Base-by-base conservation (phyloP, 1,140 invertebrate species). In the Lepidurus apus region DNA sequence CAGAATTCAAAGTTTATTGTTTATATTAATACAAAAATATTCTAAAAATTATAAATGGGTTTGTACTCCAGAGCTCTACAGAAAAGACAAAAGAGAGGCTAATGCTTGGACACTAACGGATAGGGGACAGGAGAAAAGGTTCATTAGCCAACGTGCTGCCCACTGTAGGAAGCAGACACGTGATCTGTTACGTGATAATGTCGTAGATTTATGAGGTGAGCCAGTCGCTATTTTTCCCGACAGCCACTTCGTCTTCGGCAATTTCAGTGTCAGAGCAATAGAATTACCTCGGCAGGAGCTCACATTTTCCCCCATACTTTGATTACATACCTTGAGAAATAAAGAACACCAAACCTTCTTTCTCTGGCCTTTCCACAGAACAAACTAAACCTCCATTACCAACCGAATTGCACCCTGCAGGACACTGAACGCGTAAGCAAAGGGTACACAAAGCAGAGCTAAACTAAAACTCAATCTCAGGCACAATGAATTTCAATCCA, bases 341-440 rank as follows among this genome's bases (percentile, higher is more conserved):
- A 65, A 65, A 17, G 3, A 21, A 65, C 17, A 65, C 17, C 17
- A 17, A 65, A 65, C 53, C 21, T 65, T 21, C 17, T n/a, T 65
- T 65, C 53, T 21, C 53, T 65, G 21, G 17, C 21, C 53, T 65
- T 65, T 17, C 53, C 4, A 34, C 34, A 65, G 53, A 65, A 65
- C 53, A 65, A 65, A 65, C 53, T 65, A 9, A 65, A 17, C n/a
- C n/a, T 65, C 53, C 53, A 65, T 65, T 65, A 34, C 34, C 34
- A 65, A 65, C 53, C 53, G 53, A 65, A 65, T 65, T 65, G 53
- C 53, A 65, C 53, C 53, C 53, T 65, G 53, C 53, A 65, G 53
- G 53, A 65, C 53, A n/a, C 53, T 65, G 53, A 65, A n/a, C 53
- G 53, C 21, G 53, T 65, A 65, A 65, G 53, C 53, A 65, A 65